Base-by-base conservation (phyloP, 1,140 invertebrate genomes). In the Coptotermes formosanus region DNA sequence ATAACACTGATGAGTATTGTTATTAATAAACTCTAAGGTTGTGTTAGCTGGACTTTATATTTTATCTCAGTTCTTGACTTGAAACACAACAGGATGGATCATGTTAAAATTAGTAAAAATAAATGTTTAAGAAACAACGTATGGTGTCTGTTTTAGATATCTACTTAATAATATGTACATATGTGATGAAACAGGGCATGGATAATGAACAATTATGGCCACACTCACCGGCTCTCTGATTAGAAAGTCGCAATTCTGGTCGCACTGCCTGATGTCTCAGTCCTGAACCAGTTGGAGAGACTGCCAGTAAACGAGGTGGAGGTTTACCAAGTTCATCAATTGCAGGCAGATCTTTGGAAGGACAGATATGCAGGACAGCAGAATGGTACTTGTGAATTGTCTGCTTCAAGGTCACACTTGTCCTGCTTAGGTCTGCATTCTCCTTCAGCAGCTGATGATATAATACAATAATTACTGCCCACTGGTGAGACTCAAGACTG, bases 311-410 rank as follows among this genome's bases (percentile, higher is more conserved):
- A 52, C 52, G 83, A 16, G 81, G 84, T 25, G 87, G 83, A 23
- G 90, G 89, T 48, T 88, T 89, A 0, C 90, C 91, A 30, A 86
- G 69, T 19, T 86, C 82, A 92, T 94, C 91, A 88, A 94, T 89
- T 64, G 91, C 89, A 0, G 93, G 93, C 11, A 94, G 85, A 25
- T 89, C 91, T 87, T 93, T 93, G 81, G 92, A 93, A 0, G 95
- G 94, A 87, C 91, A 93, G 0, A 94, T 89, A 23, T 91, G 90
- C 19, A 91, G 88, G 45, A 95, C 93, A 8, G 92, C 91, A n/a
- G 93, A 92, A 89, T 94, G 94, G 86, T 93, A 92, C 89, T 93
- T 93, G 87, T 92, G 90, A 2, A 94, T 90, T 0, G 89, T 90
- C 88, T 92, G 90, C 88, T 92, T 92, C 2, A 94, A 89, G 7